phyloP scores from a whole-genome alignment of 2,888 invertebrate genomes.

The Eristalinus sepulchralis region DNA sequence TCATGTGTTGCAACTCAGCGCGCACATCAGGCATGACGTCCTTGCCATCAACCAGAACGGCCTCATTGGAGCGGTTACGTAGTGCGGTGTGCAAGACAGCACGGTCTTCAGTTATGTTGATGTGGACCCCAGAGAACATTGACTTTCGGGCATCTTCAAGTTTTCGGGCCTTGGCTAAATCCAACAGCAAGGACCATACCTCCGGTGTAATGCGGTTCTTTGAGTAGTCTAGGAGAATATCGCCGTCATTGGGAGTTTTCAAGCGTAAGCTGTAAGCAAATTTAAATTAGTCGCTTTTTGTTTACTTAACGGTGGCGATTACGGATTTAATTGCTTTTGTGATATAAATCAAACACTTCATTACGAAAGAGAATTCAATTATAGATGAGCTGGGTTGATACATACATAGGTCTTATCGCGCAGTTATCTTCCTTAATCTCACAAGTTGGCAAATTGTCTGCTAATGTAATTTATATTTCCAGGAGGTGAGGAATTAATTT shows the following conservation, averaged over 20 bases:
- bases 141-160: slow-evolving; percentile 93
- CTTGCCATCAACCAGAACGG: slow-evolving; percentile 91
- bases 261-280: slow-evolving; percentile 85
- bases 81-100: slow-evolving; percentile 97
- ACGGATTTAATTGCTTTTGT: not conserved
- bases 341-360: not conserved
- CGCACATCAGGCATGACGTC: slow-evolving; percentile 97
- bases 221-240: slow-evolving; percentile 96
- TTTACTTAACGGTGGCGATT: not conserved
- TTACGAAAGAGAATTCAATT: not conserved
- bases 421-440: not conserved
- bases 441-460: not conserved
- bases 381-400: not conserved
- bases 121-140: slow-evolving; percentile 96
- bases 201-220: slow-evolving; percentile 95
- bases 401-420: not conserved
- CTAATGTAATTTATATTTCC: not conserved
- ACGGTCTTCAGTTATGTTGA: slow-evolving; percentile 98
- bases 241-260: slow-evolving; percentile 92
- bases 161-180: slow-evolving; percentile 90
- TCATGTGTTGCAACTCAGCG: slow-evolving; percentile 95
- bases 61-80: slow-evolving; percentile 86
- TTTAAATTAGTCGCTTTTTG: not conserved
- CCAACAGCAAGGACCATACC: slow-evolving; percentile 87
- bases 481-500: not conserved